These are phyloP conservation scores for Penelope pileata DNA, from an alignment of 2,113 vertebrate genomes.

Conservation along the genomic window DNA sequence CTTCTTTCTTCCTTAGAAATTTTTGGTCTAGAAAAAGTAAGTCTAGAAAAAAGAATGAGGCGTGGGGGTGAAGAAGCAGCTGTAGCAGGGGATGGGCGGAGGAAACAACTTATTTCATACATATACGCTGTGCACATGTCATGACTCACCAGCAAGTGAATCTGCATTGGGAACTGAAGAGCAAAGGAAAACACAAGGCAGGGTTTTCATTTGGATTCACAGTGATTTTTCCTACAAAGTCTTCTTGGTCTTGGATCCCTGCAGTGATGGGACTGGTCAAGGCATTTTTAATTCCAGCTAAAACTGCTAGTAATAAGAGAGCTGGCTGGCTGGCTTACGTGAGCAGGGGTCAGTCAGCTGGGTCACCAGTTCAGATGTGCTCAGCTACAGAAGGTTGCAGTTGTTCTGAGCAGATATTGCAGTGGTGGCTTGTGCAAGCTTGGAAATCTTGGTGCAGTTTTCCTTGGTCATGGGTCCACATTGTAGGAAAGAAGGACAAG, in stretches of 20 bases:
- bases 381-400: neutral
- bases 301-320: neutral
- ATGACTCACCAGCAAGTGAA: neutral
- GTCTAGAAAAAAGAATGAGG: neutral
- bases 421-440: neutral
- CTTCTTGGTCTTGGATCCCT: neutral
- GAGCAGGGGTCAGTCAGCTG: neutral
- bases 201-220: neutral
- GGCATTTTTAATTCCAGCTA: neutral
- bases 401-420: neutral
- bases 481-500: neutral
- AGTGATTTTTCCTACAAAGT: neutral
- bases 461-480: neutral
- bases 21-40: conserved; percentile 26
- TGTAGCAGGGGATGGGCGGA: conserved; percentile 4
- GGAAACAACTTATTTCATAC: conserved; percentile 23
- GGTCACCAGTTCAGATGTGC: neutral
- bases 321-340: neutral
- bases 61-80: conserved; percentile 12
- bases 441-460: neutral
- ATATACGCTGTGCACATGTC: conserved; percentile 24
- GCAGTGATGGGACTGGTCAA: neutral
- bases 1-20: neutral
- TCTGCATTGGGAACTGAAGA: conserved; percentile 18
- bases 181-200: neutral